phyloP scores from a whole-genome alignment of 2,113 vertebrate genomes.

The Pao palembangensis region DNA sequence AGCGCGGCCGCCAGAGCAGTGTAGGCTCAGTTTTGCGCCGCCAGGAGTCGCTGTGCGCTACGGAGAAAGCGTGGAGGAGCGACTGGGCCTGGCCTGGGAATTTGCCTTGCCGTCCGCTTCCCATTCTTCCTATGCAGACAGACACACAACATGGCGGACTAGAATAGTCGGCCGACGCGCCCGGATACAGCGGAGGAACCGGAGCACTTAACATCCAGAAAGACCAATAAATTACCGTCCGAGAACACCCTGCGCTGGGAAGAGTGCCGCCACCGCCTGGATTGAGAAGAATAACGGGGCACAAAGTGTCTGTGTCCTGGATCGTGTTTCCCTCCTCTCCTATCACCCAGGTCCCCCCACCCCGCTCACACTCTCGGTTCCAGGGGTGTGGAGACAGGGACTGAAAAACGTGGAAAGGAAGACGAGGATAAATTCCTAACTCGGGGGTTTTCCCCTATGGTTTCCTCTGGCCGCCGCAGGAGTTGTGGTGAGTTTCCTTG shows the following conservation, averaged over 20 bases:
- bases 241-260: not conserved
- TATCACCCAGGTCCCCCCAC: slow-evolving; percentile 68
- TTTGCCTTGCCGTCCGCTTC: slow-evolving; percentile 63
- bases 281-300: slow-evolving; percentile 34
- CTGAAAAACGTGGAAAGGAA: slow-evolving; percentile 62
- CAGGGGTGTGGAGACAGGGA: slow-evolving; percentile 76
- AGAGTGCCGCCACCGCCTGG: slow-evolving; percentile 20
- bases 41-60: slow-evolving; percentile 56
- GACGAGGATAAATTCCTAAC: slow-evolving; percentile 20
- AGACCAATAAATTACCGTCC: slow-evolving; percentile 23
- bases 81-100: slow-evolving; percentile 71
- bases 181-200: slow-evolving; percentile 74
- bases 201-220: slow-evolving; percentile 52
- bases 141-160: slow-evolving; percentile 82
- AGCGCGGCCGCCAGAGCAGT: not conserved
- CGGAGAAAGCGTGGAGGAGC: slow-evolving; percentile 23
- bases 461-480: slow-evolving; percentile 39
- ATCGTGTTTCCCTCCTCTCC: slow-evolving; percentile 62
- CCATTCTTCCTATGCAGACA: slow-evolving; percentile 77
- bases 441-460: slow-evolving; percentile 12
- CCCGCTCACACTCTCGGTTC: slow-evolving; percentile 67
- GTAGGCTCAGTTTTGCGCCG: slow-evolving; percentile 4
- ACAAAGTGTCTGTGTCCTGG: slow-evolving; percentile 63
- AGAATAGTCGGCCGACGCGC: slow-evolving; percentile 72
- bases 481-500: slow-evolving; percentile 71